Conservation (phyloP, 2,113 vertebrate species). For the Tachysurus vachellii region DNA sequence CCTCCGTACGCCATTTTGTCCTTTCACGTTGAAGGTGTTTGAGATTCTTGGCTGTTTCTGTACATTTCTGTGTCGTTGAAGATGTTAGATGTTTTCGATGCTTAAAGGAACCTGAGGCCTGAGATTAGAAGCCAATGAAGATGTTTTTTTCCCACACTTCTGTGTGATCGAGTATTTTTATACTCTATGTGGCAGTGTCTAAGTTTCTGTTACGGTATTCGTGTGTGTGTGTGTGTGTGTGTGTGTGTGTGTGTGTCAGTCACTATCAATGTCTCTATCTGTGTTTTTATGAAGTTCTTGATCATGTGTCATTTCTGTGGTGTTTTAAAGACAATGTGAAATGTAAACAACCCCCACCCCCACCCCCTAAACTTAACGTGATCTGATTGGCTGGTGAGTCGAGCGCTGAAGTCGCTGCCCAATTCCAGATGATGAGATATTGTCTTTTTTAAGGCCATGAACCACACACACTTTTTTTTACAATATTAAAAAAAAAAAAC, state of each 20-base stretch:
- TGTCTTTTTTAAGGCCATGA: not conserved
- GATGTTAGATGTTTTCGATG: not conserved
- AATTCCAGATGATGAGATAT: not conserved
- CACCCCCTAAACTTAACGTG: too few relatives aligned
- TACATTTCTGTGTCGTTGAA: conserved; percentile 2
- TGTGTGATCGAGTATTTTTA: conserved; percentile 11
- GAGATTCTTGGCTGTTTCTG: not conserved
- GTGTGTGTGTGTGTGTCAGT: conserved; percentile 6
- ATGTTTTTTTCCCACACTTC: not conserved
- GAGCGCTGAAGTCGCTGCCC: not conserved
- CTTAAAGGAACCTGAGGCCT: not conserved
- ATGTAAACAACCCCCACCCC: too few relatives aligned
- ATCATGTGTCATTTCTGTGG: not conserved
- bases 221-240: not conserved
- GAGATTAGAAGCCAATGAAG: not conserved
- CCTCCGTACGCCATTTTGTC: not conserved
- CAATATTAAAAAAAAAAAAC: not conserved
- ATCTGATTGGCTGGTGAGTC: not conserved
- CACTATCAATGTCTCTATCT: too few relatives aligned
- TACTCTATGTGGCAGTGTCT: conserved; percentile 3
- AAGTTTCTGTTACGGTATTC: not conserved
- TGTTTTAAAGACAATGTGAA: conserved; percentile 20
- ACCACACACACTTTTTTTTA: not conserved
- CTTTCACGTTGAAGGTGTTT: not conserved
- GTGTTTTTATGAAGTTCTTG: conserved; percentile 7